Conservation (phyloP, 1,140 invertebrate genomes). For the Campoletis sonorensis region DNA sequence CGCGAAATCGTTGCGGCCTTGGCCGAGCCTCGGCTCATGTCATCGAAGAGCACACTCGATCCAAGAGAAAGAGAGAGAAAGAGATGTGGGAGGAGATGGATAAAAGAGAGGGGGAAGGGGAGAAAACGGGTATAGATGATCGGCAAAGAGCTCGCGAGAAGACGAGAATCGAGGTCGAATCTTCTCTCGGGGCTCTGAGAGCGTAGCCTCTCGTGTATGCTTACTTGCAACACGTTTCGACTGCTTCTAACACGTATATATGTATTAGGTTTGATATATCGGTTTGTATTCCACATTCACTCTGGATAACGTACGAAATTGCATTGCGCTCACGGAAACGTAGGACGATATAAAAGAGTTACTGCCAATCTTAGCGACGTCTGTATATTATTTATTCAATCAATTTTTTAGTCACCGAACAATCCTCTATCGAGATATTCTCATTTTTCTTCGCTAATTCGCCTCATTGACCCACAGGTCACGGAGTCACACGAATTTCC, state of each 20-base stretch:
- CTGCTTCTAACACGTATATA: background rate
- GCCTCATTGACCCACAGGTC: background rate
- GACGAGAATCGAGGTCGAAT: conserved; percentile 45
- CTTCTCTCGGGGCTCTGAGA: conserved; percentile 30
- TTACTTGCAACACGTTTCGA: conserved; percentile 1
- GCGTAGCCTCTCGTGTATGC: conserved; percentile 4
- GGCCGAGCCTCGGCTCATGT: conserved; percentile 28
- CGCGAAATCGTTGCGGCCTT: conserved; percentile 29
- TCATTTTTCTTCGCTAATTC: conserved; percentile 8
- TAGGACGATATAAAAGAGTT: background rate
- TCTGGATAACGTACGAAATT: background rate
- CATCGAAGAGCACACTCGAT: conserved; percentile 23
- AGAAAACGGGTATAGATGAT: conserved; percentile 23
- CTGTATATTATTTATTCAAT: background rate
- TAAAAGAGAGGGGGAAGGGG: background rate
- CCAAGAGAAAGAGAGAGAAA: background rate
- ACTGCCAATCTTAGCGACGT: background rate
- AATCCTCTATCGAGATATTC: background rate
- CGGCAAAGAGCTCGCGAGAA: conserved; percentile 33
- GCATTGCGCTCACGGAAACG: background rate
- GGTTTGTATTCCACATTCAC: background rate
- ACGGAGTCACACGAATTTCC: background rate
- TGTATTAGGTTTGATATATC: background rate
- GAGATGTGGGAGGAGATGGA: conserved; percentile 32
- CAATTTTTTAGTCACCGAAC: background rate